phyloP scores from a whole-genome alignment of 2,888 invertebrate genomes.

The Caenorhabditis plicata region DNA sequence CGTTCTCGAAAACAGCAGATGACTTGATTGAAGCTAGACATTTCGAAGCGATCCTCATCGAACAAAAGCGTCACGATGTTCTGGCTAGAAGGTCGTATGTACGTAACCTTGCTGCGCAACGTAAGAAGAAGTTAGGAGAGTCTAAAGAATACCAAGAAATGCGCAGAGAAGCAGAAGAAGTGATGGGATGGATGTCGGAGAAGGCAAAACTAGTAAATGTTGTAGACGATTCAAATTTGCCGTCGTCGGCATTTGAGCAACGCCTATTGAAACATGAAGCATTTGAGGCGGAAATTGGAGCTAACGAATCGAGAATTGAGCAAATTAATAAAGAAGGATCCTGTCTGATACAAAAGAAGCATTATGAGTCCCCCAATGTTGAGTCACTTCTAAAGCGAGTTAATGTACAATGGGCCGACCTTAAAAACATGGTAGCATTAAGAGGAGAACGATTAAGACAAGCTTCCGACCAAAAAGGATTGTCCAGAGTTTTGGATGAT shows the following conservation, averaged over 20 bases:
- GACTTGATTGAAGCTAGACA: slow-evolving; percentile 78
- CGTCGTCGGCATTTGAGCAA: slow-evolving; percentile 68
- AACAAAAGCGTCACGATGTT: slow-evolving; percentile 68
- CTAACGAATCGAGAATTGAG: slow-evolving; percentile 67
- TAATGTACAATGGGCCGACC: slow-evolving; percentile 78
- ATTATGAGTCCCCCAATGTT: slow-evolving; percentile 75
- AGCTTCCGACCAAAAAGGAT: slow-evolving; percentile 58
- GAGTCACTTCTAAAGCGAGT: slow-evolving; percentile 74
- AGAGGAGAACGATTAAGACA: slow-evolving; percentile 52
- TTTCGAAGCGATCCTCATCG: slow-evolving; percentile 52
- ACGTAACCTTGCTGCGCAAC: slow-evolving; percentile 73
- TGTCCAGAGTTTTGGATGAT: slow-evolving; percentile 79
- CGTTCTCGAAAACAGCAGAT: slow-evolving; percentile 81
- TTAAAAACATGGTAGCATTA: slow-evolving; percentile 75
- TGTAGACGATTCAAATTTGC: slow-evolving; percentile 66
- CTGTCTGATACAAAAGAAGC: slow-evolving; percentile 76
- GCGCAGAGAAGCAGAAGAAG: slow-evolving; percentile 85
- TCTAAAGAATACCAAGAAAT: slow-evolving; percentile 89
- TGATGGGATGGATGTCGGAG: slow-evolving; percentile 81
- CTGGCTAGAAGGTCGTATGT: slow-evolving; percentile 74
- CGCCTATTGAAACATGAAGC: slow-evolving; percentile 69
- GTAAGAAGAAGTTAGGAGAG: slow-evolving; percentile 78
- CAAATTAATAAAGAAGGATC: slow-evolving; percentile 70
- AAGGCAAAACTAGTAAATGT: slow-evolving; percentile 76
- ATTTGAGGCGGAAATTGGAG: slow-evolving; percentile 69